Conservation (phyloP, 2,113 vertebrate species). For the Pagrus major region DNA sequence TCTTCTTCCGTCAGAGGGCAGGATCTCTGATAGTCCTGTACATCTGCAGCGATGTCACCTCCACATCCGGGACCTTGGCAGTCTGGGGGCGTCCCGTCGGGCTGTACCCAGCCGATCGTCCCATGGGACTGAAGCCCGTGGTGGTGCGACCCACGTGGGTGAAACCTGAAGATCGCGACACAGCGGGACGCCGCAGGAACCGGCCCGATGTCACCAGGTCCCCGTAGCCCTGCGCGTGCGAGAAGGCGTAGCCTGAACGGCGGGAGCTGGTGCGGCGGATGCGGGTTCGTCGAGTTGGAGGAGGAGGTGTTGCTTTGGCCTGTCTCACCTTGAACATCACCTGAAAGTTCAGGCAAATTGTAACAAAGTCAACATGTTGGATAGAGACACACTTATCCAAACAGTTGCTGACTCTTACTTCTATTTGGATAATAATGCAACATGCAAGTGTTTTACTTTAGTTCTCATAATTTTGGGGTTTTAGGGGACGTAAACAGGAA, state of each 20-base stretch:
- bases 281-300: constrained; percentile 71
- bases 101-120: constrained; percentile 85
- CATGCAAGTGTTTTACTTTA: neutral
- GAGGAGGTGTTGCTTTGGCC: constrained; percentile 81
- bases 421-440: neutral
- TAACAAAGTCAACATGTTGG: neutral
- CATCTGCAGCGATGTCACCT: constrained; percentile 83
- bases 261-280: constrained; percentile 85
- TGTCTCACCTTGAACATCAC: constrained; percentile 87
- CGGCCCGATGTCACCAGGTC: constrained; percentile 92
- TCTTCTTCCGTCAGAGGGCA: constrained; percentile 35
- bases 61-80: constrained; percentile 66
- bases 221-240: constrained; percentile 93
- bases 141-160: constrained; percentile 64
- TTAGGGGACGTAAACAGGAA: too few species aligned
- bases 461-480: neutral
- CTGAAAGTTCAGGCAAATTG: constrained; percentile 69
- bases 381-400: neutral
- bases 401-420: neutral
- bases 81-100: constrained; percentile 77
- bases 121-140: constrained; percentile 78
- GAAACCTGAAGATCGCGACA: constrained; percentile 57
- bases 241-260: constrained; percentile 95
- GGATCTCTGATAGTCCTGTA: constrained; percentile 72
- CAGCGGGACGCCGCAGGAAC: constrained; percentile 83